Evolutionary conservation across 2,888 invertebrate genomes (phyloP).

Genomic region (Megamerina dolium): DNA sequence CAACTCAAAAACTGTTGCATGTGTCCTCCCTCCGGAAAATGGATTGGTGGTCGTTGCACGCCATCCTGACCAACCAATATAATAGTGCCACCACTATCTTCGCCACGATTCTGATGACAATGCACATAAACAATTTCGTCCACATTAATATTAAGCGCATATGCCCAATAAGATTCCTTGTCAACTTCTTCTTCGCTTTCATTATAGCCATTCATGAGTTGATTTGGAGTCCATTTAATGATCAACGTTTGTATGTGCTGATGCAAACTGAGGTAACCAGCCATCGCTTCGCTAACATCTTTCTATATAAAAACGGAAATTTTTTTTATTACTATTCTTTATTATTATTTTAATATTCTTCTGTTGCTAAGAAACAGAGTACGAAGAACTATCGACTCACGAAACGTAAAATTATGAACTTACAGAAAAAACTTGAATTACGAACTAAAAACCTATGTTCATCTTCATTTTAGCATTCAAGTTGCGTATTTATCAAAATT

Average conservation of each 20-base stretch:
- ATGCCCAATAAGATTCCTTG: conserved; percentile 82
- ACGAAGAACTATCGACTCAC: no score
- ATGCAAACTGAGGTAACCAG: conserved; percentile 89
- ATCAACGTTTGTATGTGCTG: conserved; percentile 74
- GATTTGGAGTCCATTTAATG: conserved; percentile 96
- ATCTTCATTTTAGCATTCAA: no score
- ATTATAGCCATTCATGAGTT: conserved; percentile 85
- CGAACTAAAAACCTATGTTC: no score
- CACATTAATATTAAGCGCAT: conserved; percentile 82
- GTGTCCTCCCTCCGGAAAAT: conserved; percentile 86
- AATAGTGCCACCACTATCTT: conserved; percentile 75
- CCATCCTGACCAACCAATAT: conserved; percentile 91
- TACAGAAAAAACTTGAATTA: no score
- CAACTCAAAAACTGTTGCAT: conserved; percentile 86
- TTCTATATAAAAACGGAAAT: no score
- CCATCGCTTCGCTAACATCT: conserved; percentile 73
- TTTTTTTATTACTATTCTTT: no score
- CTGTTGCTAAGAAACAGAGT: no score
- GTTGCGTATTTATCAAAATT: no score
- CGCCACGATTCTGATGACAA: conserved; percentile 77
- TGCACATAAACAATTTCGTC: conserved; percentile 94
- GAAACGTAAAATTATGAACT: no score
- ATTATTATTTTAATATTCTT: no score
- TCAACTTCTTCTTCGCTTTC: conserved; percentile 59
- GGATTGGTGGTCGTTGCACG: conserved; percentile 88